These are phyloP conservation scores for Amniataba percoides DNA, from an alignment of 2,797 vertebrate species.

Conservation along the genomic window DNA sequence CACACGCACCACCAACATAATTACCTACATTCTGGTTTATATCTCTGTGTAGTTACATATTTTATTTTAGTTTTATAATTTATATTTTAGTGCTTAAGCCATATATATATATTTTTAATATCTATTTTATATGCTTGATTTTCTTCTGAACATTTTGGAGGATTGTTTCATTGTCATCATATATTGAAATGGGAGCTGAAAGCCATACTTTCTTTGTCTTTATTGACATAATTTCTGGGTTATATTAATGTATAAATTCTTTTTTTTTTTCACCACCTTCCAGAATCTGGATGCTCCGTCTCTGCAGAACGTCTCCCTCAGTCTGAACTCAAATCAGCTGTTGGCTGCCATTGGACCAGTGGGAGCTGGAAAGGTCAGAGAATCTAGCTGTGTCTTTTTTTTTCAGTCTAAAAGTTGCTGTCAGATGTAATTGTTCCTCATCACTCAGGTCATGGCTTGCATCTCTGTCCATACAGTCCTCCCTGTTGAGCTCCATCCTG, in stretches of 20 bases:
- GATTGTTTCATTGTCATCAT: too few relatives aligned
- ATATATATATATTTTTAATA: too few relatives aligned
- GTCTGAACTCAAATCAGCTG: constrained; percentile 87
- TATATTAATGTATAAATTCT: background rate
- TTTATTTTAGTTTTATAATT: too few relatives aligned
- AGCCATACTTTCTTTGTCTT: background rate
- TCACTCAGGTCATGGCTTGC: background rate
- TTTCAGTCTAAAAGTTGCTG: background rate
- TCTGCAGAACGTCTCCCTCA: constrained; percentile 88
- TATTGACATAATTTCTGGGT: background rate
- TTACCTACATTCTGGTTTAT: too few relatives aligned
- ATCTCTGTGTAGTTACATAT: too few relatives aligned
- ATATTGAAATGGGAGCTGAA: too few relatives aligned
- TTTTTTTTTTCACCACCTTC: background rate
- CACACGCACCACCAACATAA: too few relatives aligned
- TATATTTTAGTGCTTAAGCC: too few relatives aligned
- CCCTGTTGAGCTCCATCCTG: constrained; percentile 91
- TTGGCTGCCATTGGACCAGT: constrained; percentile 94
- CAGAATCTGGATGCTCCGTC: constrained; percentile 89
- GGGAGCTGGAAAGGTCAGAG: constrained; percentile 90
- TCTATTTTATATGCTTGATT: too few relatives aligned
- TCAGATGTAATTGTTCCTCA: background rate
- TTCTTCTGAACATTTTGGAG: too few relatives aligned
- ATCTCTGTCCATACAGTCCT: constrained; percentile 86
- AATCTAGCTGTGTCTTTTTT: rapidly evolving